Conservation (phyloP, 2,113 vertebrate species). For the Scartelaos histophorus region DNA sequence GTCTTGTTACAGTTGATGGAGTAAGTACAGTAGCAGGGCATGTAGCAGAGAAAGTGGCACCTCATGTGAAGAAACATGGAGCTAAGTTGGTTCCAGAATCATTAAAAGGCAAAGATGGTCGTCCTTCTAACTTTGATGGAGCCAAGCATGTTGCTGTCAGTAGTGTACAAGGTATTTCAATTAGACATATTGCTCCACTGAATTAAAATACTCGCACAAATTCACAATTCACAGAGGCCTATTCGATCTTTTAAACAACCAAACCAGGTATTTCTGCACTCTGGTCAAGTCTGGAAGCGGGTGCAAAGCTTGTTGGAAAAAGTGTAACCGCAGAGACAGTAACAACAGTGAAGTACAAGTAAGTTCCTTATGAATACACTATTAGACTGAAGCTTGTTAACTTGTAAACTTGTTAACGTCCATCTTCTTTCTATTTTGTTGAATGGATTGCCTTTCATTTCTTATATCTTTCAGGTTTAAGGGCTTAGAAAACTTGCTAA, state of each 20-base stretch:
- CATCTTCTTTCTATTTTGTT: constrained; percentile 38
- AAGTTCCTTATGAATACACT: constrained; percentile 62
- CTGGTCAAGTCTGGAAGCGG: constrained; percentile 91
- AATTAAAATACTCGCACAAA: not conserved
- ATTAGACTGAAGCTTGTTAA: too few relatives aligned
- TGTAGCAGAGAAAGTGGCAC: constrained; percentile 88
- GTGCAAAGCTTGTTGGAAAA: constrained; percentile 88
- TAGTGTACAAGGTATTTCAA: constrained; percentile 83
- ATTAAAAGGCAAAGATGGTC: constrained; percentile 85
- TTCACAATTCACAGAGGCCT: not conserved
- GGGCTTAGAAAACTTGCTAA: constrained; percentile 71
- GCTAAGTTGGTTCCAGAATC: constrained; percentile 91
- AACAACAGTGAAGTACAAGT: constrained; percentile 90
- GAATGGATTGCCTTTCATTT: constrained; percentile 46
- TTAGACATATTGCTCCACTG: not conserved
- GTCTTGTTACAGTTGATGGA: constrained; percentile 82
- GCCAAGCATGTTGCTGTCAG: constrained; percentile 89
- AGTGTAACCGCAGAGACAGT: constrained; percentile 90
- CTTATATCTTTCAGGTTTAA: constrained; percentile 75
- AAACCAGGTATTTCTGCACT: constrained; percentile 87
- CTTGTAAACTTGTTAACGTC: constrained; percentile 20
- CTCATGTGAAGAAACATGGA: constrained; percentile 92
- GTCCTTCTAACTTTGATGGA: constrained; percentile 82
- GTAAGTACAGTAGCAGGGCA: constrained; percentile 85
- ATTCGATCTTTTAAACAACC: not conserved